Conservation (phyloP, 2,888 invertebrate genomes). For the Lithophane semibrunnea region DNA sequence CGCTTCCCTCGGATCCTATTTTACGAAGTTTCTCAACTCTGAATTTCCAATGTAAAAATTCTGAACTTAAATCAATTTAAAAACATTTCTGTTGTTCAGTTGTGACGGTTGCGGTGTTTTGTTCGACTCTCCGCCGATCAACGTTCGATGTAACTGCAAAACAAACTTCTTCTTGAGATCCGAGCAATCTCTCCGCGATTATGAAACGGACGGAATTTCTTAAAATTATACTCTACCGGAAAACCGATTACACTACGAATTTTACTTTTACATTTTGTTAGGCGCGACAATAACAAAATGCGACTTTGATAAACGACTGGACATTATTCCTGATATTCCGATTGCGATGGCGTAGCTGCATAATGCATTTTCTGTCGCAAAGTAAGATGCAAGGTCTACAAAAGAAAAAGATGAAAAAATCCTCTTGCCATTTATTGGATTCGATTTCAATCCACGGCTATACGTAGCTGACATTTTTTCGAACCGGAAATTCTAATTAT, state of each 20-base stretch:
- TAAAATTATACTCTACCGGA: not conserved
- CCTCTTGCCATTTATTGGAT: conserved; percentile 8
- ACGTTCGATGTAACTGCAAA: conserved; percentile 6
- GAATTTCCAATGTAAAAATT: conserved; percentile 48
- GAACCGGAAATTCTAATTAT: conserved; percentile 1
- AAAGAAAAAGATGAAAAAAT: conserved; percentile 7
- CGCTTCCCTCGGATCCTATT: conserved; percentile 55
- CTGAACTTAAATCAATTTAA: conserved; percentile 45
- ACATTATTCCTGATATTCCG: conserved; percentile 36
- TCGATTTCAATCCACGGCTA: conserved; percentile 9
- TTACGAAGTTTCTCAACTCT: conserved; percentile 54
- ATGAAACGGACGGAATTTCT: not conserved
- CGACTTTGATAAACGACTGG: conserved; percentile 48
- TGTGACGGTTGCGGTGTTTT: conserved; percentile 21
- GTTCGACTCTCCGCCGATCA: conserved; percentile 15
- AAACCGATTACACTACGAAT: conserved; percentile 4
- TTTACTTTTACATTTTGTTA: conserved; percentile 14
- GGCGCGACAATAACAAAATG: conserved; percentile 22
- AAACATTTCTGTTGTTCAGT: conserved; percentile 42
- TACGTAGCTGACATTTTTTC: not conserved
- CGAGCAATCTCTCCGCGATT: not conserved
- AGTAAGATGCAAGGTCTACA: conserved; percentile 10
- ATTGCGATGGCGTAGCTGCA: conserved; percentile 18
- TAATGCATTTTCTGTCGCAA: conserved; percentile 30
- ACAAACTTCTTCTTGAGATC: conserved; percentile 12